Evolutionary conservation across 1,140 invertebrate species (phyloP).

Genomic region (Homarus americanus): DNA sequence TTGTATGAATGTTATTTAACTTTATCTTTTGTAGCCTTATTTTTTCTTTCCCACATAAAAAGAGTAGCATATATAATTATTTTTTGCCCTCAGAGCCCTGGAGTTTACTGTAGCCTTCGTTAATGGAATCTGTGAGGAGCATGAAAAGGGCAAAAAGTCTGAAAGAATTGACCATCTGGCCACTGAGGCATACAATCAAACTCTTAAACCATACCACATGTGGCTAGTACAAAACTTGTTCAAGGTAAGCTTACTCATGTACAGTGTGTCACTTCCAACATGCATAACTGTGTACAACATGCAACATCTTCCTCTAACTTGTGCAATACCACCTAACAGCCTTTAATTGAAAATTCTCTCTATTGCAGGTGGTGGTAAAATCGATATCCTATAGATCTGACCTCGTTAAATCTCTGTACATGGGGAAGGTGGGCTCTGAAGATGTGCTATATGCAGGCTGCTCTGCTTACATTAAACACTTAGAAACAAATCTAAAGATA

Average conservation of each 20-base stretch:
- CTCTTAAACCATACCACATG: conserved; percentile 54
- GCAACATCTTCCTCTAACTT: no score
- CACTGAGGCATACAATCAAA: conserved; percentile 53
- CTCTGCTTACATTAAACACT: conserved; percentile 6
- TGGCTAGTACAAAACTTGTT: conserved; percentile 71
- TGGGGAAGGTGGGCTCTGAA: conserved; percentile 42
- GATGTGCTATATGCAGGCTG: conserved; percentile 19
- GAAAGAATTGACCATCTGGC: conserved; percentile 55
- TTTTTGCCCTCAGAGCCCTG: conserved; percentile 45
- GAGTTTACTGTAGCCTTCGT: conserved; percentile 64
- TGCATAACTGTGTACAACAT: no score
- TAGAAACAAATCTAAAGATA: conserved; percentile 34
- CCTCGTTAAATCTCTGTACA: conserved; percentile 51
- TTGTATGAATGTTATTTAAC: no score
- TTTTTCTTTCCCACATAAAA: no score
- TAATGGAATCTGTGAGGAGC: conserved; percentile 44
- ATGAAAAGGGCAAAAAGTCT: conserved; percentile 26
- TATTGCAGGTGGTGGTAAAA: conserved; percentile 63
- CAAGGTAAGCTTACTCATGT: no score
- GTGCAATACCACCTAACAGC: no score
- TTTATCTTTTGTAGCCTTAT: no score
- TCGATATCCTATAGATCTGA: conserved; percentile 36
- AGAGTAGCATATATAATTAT: neutral
- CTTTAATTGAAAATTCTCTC: neutral
- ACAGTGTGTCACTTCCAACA: no score